These are phyloP conservation scores for Margaritifera margaritifera DNA, from an alignment of 2,888 invertebrate species.

Conservation along the genomic window DNA sequence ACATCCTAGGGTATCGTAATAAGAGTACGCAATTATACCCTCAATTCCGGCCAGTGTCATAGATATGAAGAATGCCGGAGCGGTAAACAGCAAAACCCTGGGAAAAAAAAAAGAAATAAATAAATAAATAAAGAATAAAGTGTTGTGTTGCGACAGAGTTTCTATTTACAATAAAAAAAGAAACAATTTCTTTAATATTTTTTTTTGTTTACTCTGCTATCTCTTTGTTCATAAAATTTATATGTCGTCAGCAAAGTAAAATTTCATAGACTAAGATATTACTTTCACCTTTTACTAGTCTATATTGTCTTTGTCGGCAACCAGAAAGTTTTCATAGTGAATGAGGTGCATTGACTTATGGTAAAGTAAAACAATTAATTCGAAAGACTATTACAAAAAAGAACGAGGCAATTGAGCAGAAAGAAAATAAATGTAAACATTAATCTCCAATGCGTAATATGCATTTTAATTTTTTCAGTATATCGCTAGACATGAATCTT, in stretches of 20 bases:
- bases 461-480: too few species aligned
- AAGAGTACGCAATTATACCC: conserved; percentile 41
- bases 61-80: conserved; percentile 29
- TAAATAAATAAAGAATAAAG: neutral
- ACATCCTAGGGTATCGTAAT: conserved; percentile 29
- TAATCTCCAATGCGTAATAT: too few species aligned
- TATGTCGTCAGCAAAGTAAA: neutral
- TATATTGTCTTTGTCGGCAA: too few species aligned
- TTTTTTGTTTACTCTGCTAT: neutral
- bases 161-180: too few species aligned
- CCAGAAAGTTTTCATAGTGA: too few species aligned
- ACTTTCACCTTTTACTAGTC: too few species aligned
- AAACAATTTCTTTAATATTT: too few species aligned
- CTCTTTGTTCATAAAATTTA: neutral
- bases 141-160: neutral
- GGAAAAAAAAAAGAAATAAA: too few species aligned
- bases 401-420: neutral
- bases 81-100: conserved; percentile 34
- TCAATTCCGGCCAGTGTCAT: conserved; percentile 29
- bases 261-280: neutral
- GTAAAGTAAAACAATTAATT: too few species aligned
- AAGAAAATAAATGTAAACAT: too few species aligned
- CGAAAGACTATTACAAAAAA: neutral
- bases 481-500: too few species aligned
- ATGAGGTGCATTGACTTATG: too few species aligned